phyloP scores from a whole-genome alignment of 2,888 invertebrate species.

The Metellina segmentata region DNA sequence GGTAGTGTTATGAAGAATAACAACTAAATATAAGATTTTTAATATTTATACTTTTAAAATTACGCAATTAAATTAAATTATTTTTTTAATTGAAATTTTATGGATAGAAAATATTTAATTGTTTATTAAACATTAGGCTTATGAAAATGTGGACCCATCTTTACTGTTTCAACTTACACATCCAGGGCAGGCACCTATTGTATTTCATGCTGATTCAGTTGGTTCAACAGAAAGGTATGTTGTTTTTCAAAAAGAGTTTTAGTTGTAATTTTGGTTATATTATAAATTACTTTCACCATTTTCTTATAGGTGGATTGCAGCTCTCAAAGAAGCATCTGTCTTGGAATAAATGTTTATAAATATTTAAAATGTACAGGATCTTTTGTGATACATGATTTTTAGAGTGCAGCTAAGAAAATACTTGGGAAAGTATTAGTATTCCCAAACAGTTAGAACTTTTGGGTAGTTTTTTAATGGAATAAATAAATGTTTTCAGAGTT shows the following conservation, averaged over 20 bases:
- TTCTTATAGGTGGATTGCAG: constrained; percentile 74
- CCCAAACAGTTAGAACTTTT: constrained; percentile 39
- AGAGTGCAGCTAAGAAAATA: constrained; percentile 59
- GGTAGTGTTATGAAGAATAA: constrained; percentile 21
- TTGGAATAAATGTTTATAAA: constrained; percentile 69
- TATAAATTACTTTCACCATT: constrained; percentile 16
- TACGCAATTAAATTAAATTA: neutral
- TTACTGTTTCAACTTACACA: constrained; percentile 83
- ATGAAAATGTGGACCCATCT: constrained; percentile 82
- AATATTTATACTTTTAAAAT: neutral
- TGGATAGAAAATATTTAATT: neutral
- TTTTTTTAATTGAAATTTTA: neutral
- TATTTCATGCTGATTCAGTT: constrained; percentile 82
- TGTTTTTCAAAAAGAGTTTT: constrained; percentile 18
- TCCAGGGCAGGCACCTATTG: constrained; percentile 81
- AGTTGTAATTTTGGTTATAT: neutral
- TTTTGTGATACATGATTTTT: constrained; percentile 48
- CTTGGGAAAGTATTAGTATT: constrained; percentile 25
- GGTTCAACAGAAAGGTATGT: constrained; percentile 81
- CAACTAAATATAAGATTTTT: neutral
- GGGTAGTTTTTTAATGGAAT: constrained; percentile 37
- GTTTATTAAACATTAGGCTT: constrained; percentile 78
- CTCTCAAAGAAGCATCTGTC: constrained; percentile 76
- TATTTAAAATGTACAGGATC: constrained; percentile 52
- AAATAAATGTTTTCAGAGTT: neutral